Conservation (phyloP, 2,797 vertebrate species). For the Argentina silus region DNA sequence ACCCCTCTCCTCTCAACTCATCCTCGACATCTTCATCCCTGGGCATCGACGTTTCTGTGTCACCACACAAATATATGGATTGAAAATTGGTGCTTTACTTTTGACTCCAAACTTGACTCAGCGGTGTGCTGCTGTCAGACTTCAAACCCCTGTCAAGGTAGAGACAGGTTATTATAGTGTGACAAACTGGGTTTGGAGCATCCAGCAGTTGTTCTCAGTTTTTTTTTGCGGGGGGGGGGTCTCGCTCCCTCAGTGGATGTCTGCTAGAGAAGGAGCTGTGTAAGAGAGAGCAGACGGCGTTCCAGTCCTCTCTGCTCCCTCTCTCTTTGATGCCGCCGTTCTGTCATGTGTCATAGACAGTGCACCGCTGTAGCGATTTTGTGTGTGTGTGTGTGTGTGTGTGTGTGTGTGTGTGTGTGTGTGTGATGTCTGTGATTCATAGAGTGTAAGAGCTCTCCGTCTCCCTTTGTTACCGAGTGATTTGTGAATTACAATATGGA, state of each 20-base stretch:
- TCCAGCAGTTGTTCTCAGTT: slow-evolving; percentile 22
- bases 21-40: too few relatives aligned
- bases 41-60: slow-evolving; percentile 17
- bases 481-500: too few relatives aligned
- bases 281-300: not conserved
- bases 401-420: slow-evolving; percentile 45
- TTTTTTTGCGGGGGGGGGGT: not conserved
- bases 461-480: too few relatives aligned
- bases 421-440: slow-evolving; percentile 18
- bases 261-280: not conserved
- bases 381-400: slow-evolving; percentile 13
- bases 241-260: slow-evolving; percentile 7
- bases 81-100: slow-evolving; percentile 29
- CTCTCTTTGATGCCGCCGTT: not conserved
- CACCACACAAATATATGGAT: slow-evolving; percentile 5
- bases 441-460: too few relatives aligned
- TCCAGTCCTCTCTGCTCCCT: not conserved
- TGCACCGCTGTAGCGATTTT: not conserved
- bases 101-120: slow-evolving; percentile 22
- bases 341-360: not conserved
- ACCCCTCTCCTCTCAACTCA: not conserved
- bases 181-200: slow-evolving; percentile 54
- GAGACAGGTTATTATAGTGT: slow-evolving; percentile 60
- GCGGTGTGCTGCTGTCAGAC: slow-evolving; percentile 38
- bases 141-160: slow-evolving; percentile 45